phyloP scores from a whole-genome alignment of 1,140 invertebrate genomes.

The Planococcus citri region DNA sequence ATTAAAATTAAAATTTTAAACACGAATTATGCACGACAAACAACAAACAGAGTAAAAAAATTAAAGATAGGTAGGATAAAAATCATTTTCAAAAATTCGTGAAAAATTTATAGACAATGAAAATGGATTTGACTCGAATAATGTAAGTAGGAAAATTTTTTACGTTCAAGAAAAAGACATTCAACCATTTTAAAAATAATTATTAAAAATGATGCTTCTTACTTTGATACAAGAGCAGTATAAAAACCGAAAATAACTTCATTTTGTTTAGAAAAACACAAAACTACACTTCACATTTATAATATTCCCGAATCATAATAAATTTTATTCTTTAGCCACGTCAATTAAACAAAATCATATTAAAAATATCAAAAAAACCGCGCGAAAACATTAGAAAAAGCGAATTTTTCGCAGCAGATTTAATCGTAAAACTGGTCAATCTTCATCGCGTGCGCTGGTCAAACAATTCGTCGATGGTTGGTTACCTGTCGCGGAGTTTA shows the following conservation, averaged over 20 bases:
- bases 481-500: slow-evolving; percentile 9
- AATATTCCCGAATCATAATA: not conserved
- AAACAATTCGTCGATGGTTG: not conserved
- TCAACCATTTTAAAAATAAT: no score
- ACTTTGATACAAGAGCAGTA: not conserved
- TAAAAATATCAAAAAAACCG: not conserved
- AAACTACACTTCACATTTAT: not conserved
- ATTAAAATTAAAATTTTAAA: no score
- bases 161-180: no score
- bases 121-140: no score
- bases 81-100: no score
- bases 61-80: no score
- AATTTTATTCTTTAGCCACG: not conserved
- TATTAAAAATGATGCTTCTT: not conserved
- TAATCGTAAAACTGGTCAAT: not conserved
- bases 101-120: no score
- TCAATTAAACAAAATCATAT: not conserved
- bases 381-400: not conserved
- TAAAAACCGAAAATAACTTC: not conserved
- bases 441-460: slow-evolving; percentile 6
- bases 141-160: no score
- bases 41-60: no score
- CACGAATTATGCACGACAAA: no score
- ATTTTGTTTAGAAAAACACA: not conserved
- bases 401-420: not conserved